These are phyloP conservation scores for Diploscapter pachys DNA, from an alignment of 1,140 invertebrate genomes.

Conservation along the genomic window DNA sequence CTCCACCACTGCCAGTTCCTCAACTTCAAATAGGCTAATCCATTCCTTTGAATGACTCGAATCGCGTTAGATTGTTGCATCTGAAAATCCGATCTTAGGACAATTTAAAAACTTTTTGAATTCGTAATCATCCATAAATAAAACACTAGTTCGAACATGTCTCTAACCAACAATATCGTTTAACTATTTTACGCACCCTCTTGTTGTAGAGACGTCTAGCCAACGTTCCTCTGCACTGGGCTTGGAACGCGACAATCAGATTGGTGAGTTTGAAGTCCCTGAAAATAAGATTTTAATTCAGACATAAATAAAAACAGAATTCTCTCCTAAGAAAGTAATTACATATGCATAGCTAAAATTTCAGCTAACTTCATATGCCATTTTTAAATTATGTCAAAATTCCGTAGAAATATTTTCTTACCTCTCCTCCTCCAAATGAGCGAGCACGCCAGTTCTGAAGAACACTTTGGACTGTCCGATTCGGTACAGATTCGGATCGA, in stretches of 20 bases:
- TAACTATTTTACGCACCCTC: conserved; percentile 61
- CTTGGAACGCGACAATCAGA: conserved; percentile 91
- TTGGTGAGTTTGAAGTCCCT: conserved; percentile 97
- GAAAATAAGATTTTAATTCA: neutral
- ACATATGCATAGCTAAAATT: too few relatives aligned
- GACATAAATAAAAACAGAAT: too few relatives aligned
- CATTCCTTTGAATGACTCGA: conserved; percentile 96
- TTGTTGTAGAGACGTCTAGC: conserved; percentile 93
- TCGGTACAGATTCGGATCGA: conserved; percentile 92
- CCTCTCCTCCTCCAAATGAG: conserved; percentile 91
- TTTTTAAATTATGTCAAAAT: too few relatives aligned
- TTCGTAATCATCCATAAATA: neutral
- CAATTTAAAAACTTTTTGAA: conserved; percentile 62
- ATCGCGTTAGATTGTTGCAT: conserved; percentile 97
- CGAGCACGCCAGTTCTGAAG: conserved; percentile 94
- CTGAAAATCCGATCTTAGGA: conserved; percentile 92
- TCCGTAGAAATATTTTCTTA: conserved; percentile 71
- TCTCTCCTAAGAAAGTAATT: too few relatives aligned
- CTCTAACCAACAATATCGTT: neutral
- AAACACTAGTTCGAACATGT: neutral
- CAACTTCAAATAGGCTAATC: conserved; percentile 92
- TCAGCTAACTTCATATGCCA: too few relatives aligned
- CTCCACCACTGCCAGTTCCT: conserved; percentile 99
- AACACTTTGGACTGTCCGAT: conserved; percentile 97
- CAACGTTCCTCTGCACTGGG: conserved; percentile 89